Percentiles rank a stretch among this genome's conserved stretches.
Evolutionary conservation across 2,113 vertebrate species (phyloP).

Genomic region (Campylorhamphus procurvoides): DNA sequence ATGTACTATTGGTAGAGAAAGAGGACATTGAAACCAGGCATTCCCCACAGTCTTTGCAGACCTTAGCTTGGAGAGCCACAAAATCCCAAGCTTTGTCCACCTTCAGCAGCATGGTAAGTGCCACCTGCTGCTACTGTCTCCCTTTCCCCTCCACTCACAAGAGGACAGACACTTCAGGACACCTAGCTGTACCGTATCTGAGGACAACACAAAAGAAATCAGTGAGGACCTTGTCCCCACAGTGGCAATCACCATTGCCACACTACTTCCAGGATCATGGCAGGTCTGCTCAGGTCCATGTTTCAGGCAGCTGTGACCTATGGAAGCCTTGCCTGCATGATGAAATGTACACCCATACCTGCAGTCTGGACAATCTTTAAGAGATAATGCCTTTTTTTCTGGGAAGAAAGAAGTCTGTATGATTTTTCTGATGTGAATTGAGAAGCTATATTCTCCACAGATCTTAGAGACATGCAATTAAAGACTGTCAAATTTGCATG

Average conservation of each 20-base stretch:
- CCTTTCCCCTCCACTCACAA: neutral
- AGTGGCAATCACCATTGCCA: neutral
- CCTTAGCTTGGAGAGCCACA: neutral
- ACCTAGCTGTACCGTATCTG: neutral
- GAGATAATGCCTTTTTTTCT: neutral
- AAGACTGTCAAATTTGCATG: slow-evolving; percentile 56
- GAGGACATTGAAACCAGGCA: neutral
- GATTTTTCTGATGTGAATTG: slow-evolving; percentile 32
- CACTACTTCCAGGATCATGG: neutral
- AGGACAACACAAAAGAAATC: neutral
- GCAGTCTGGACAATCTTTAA: neutral
- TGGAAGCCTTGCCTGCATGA: neutral
- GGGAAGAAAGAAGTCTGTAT: neutral
- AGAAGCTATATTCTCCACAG: slow-evolving; percentile 33
- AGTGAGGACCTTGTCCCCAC: neutral
- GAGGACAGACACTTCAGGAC: neutral
- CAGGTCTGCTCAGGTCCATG: neutral
- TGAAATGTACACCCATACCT: neutral
- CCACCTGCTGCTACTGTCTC: neutral
- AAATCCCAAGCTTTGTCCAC: neutral
- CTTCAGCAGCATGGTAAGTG: neutral
- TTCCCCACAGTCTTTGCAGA: neutral
- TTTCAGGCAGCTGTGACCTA: neutral
- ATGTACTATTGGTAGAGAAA: neutral
- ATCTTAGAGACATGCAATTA: slow-evolving; percentile 49